Base-by-base conservation (phyloP, 2,113 vertebrate genomes). In the Chionomys nivalis region DNA sequence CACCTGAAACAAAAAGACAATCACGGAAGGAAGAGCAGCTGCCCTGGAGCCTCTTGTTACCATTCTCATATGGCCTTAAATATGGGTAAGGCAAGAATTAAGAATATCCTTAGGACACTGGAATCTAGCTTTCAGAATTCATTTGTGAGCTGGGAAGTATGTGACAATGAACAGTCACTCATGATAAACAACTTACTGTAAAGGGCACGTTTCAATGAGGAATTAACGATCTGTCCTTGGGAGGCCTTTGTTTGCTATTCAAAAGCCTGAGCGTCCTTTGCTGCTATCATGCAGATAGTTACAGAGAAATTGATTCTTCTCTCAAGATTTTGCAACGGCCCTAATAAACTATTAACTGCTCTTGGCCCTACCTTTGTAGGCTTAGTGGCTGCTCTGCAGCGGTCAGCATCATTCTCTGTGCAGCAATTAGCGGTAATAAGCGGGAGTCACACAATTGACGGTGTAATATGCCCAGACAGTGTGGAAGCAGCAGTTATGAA, bases 391-490 rank as follows among this genome's bases (percentile, higher is more conserved):
- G 58, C 78, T 58, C 78, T 81, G 73, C 87, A 17, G 39, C 55
- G 93, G 89, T 73, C 94, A 91, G 97, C 86, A 76, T 49, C 61
- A 4, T 44, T 52, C 42, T 93, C 65, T 88, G n/a, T 6, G 91
- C 61, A 61, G 94, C 94, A 97, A 97, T 97, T 95, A 98, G 96
- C 0, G 2, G 85, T 92, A 96, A 95, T 96, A 96, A 96, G 97
- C 82, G 70, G 92, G 89, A 75, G 91, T 87, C 23, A 6, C 91
- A 94, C 94, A 95, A 89, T 68, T 85, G 96, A 96, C 89, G 92
- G 94, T 87, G 92, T 89, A 52, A 91, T 95, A 94, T 8, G 36
- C 63, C 77, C 14, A 65, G 94, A 78, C 63, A 72, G 63, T 14
- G 90, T 90, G 76, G 76, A 94, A 94, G 90, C 89, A 93, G 96